A percentile compares a stretch with the other conserved stretches of the same genome.
phyloP scores from a whole-genome alignment of 2,888 invertebrate species.

The Leptopterna dolabrata region DNA sequence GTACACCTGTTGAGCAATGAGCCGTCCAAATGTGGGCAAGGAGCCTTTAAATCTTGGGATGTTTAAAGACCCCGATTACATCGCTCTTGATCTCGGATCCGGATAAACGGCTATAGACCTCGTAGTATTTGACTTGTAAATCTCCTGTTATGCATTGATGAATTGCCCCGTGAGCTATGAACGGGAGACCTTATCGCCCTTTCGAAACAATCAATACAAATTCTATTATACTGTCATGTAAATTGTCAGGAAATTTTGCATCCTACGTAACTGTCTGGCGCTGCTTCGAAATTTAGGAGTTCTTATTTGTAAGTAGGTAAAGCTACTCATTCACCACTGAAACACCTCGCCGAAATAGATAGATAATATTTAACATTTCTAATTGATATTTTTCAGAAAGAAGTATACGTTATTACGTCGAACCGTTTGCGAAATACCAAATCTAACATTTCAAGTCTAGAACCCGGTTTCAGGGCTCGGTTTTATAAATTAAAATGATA shows the following conservation, averaged over 20 bases:
- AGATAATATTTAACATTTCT: too few species aligned
- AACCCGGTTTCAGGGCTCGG: too few species aligned
- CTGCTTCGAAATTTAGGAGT: too few species aligned
- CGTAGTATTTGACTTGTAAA: constrained; percentile 19
- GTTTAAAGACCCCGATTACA: neutral
- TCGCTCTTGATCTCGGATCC: constrained; percentile 18
- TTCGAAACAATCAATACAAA: neutral
- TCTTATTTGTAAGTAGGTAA: too few species aligned
- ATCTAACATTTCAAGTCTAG: too few species aligned
- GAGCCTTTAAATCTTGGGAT: neutral
- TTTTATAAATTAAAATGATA: too few species aligned
- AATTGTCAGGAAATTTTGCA: neutral
- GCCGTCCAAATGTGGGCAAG: constrained; percentile 20
- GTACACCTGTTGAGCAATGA: constrained; percentile 20
- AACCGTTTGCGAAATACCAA: too few species aligned
- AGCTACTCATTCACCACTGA: too few species aligned
- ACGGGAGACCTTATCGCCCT: neutral
- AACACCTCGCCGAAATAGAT: too few species aligned
- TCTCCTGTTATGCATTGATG: constrained; percentile 20
- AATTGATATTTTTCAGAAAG: too few species aligned
- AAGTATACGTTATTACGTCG: too few species aligned
- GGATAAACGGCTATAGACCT: constrained; percentile 11
- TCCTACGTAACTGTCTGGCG: neutral
- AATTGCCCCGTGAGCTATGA: neutral
- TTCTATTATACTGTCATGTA: neutral